These are phyloP conservation scores for Tapirus terrestris DNA, from an alignment of 2,113 vertebrate species.

Conservation along the genomic window DNA sequence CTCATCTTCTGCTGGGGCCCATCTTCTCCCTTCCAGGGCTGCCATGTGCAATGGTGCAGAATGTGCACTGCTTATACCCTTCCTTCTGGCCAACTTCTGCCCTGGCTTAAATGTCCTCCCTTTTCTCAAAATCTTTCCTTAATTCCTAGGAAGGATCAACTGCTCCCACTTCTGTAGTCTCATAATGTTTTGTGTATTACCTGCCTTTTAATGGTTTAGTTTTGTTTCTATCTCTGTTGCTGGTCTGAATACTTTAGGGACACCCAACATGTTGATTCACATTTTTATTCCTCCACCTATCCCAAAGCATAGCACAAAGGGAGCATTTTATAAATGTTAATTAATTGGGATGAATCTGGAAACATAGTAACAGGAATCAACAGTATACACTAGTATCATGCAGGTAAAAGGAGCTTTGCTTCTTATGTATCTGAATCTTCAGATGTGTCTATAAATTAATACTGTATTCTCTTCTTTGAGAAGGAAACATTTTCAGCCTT, in stretches of 20 bases:
- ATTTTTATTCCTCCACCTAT: background rate
- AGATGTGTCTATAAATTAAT: background rate
- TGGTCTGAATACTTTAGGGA: background rate
- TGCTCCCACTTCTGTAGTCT: background rate
- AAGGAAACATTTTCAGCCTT: background rate
- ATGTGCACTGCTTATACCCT: background rate
- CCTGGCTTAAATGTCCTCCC: background rate
- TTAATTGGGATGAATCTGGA: background rate
- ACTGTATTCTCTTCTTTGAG: background rate
- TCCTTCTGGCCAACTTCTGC: background rate
- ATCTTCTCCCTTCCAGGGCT: fast-evolving
- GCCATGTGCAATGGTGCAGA: background rate
- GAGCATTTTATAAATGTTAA: background rate
- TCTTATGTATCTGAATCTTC: background rate
- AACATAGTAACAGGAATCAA: background rate
- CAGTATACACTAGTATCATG: background rate
- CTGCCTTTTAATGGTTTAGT: background rate
- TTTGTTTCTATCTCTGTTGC: background rate
- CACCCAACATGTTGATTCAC: background rate
- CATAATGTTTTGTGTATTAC: no score
- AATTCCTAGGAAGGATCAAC: background rate
- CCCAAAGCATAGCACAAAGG: background rate
- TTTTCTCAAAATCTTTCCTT: background rate
- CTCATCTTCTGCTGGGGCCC: background rate
- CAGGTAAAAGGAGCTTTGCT: background rate